A percentile compares a stretch with the other conserved stretches of the same genome.
Evolutionary conservation across 1,140 invertebrate genomes (phyloP).

Genomic region (Formica selysi): DNA sequence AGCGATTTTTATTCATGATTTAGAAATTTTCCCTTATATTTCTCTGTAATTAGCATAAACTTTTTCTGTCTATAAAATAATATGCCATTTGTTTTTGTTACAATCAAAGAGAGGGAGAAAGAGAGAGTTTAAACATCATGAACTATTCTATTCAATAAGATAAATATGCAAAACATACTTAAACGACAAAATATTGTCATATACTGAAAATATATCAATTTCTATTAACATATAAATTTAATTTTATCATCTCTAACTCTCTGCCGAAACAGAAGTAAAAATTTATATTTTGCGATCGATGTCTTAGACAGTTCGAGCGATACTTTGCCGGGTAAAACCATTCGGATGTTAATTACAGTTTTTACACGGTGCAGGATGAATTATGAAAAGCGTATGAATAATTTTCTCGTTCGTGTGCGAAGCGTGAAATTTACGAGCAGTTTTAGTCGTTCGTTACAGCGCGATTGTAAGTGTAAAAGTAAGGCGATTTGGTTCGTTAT

Average conservation of each 20-base stretch:
- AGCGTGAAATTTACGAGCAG: slow-evolving; percentile 50
- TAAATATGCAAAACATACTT: not conserved
- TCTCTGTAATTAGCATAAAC: not conserved
- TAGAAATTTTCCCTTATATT: not conserved
- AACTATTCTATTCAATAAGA: not conserved
- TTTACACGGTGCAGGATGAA: slow-evolving; percentile 1
- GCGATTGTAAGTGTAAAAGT: slow-evolving; percentile 32
- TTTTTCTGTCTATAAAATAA: no score
- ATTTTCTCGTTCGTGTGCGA: slow-evolving; percentile 39
- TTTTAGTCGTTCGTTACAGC: slow-evolving; percentile 35
- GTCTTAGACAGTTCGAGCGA: slow-evolving; percentile 20
- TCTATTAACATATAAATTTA: not conserved
- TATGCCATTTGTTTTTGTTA: no score
- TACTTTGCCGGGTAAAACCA: slow-evolving; percentile 8
- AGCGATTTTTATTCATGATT: not conserved
- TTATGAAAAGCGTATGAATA: slow-evolving; percentile 59
- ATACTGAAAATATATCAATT: not conserved
- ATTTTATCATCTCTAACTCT: not conserved
- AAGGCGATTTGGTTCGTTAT: slow-evolving; percentile 48
- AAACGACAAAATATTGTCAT: not conserved
- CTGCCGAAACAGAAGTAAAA: not conserved
- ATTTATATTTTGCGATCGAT: not conserved
- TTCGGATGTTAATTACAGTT: slow-evolving; percentile 35
- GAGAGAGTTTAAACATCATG: no score
- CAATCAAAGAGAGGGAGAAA: no score